These are phyloP conservation scores for Casuarius casuarius DNA, from an alignment of 2,113 vertebrate species.

Conservation along the genomic window DNA sequence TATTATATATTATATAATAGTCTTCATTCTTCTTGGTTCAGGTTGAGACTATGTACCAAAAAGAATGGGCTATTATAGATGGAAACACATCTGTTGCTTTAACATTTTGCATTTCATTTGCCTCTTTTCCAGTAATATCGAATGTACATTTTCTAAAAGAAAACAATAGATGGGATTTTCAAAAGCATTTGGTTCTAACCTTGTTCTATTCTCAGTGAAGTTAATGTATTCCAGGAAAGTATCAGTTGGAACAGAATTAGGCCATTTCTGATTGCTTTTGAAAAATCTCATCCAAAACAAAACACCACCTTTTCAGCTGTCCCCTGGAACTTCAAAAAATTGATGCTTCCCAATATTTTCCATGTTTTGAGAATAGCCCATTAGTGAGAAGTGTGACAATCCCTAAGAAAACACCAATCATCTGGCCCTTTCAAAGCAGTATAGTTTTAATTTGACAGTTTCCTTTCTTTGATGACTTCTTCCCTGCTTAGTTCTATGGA, in stretches of 20 bases:
- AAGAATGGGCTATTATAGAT: background rate
- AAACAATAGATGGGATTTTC: background rate
- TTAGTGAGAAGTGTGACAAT: background rate
- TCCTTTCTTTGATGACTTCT: background rate
- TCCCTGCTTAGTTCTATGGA: background rate
- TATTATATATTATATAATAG: background rate
- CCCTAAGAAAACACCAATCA: slow-evolving; percentile 15
- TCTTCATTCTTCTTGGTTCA: background rate
- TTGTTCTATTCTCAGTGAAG: background rate
- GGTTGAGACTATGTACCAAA: background rate
- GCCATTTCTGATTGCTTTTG: background rate
- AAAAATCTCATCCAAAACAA: background rate
- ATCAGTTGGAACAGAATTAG: background rate
- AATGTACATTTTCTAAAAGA: background rate
- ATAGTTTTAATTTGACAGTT: background rate
- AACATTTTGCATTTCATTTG: background rate
- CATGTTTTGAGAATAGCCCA: background rate
- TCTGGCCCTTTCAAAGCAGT: background rate
- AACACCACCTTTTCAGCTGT: background rate
- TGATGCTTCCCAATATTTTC: background rate
- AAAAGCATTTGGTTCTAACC: background rate
- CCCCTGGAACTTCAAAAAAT: background rate
- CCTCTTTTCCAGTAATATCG: background rate
- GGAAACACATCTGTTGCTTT: background rate
- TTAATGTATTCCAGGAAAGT: background rate